Conservation (phyloP, 2,888 invertebrate genomes). For the Drosophila neotestacea region DNA sequence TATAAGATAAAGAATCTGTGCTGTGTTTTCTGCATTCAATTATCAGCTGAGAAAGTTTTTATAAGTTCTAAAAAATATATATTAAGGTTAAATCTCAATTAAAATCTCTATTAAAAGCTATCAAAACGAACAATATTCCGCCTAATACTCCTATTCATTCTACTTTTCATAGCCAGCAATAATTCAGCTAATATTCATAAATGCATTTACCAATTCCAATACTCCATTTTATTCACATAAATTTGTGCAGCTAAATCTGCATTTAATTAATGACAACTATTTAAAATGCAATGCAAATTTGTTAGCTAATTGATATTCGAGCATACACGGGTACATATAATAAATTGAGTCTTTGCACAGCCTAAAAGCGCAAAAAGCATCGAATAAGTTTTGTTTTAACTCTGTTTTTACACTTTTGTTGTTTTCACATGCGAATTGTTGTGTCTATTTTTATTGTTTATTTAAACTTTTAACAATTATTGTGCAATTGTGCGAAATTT, state of each 20-base stretch:
- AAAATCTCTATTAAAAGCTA: background rate
- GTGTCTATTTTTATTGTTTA: conserved; percentile 70
- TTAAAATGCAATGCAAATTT: conserved; percentile 18
- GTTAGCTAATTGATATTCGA: conserved; percentile 52
- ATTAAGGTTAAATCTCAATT: background rate
- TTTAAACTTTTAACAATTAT: conserved; percentile 82
- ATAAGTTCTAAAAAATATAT: too few species aligned
- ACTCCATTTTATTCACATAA: conserved; percentile 9
- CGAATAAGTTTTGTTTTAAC: conserved; percentile 5
- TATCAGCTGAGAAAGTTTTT: too few species aligned
- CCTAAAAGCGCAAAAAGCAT: conserved; percentile 8
- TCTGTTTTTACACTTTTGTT: background rate
- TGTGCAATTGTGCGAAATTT: conserved; percentile 82
- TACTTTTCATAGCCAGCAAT: background rate
- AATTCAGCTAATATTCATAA: conserved; percentile 14
- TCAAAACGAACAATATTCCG: background rate
- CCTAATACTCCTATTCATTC: background rate
- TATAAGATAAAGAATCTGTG: background rate
- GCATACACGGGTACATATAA: conserved; percentile 8
- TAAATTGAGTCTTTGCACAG: conserved; percentile 26
- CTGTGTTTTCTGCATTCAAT: too few species aligned
- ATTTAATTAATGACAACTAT: conserved; percentile 19
- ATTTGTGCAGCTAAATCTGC: conserved; percentile 14
- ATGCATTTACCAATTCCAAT: background rate
- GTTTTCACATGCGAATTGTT: conserved; percentile 33